Evolutionary conservation across 2,888 invertebrate species (phyloP).

Genomic region (Pollenia labialis): DNA sequence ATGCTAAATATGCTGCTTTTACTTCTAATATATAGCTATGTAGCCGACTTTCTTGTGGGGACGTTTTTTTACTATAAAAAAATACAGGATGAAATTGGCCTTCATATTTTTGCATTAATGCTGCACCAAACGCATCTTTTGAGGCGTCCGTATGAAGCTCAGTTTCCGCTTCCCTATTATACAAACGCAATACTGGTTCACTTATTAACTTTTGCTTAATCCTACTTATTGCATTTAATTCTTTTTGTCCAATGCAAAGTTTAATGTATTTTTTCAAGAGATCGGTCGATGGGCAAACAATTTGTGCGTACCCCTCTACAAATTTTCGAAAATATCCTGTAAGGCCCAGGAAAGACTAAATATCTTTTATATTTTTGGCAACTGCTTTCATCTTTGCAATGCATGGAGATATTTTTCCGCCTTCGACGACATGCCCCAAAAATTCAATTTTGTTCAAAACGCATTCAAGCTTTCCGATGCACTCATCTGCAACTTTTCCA

Average conservation of each 20-base stretch:
- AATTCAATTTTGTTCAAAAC: constrained; percentile 34
- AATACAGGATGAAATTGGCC: constrained; percentile 18
- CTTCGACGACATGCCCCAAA: constrained; percentile 28
- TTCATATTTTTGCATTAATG: constrained; percentile 35
- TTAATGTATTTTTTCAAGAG: constrained; percentile 56
- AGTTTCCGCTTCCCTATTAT: constrained; percentile 57
- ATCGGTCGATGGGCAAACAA: constrained; percentile 79
- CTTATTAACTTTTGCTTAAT: constrained; percentile 58
- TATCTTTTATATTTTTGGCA: constrained; percentile 19
- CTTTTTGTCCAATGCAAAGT: constrained; percentile 57
- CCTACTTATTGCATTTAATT: constrained; percentile 51
- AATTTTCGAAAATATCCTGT: constrained; percentile 67
- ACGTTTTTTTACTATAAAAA: constrained; percentile 57
- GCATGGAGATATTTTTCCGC: constrained; percentile 46
- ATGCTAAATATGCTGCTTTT: too few species aligned
- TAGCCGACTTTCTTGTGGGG: too few species aligned
- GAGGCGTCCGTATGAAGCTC: constrained; percentile 74
- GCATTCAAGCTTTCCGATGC: not conserved
- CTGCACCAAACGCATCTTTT: constrained; percentile 68
- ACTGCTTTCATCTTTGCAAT: constrained; percentile 51
- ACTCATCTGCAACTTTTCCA: constrained; percentile 33
- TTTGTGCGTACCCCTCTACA: constrained; percentile 69
- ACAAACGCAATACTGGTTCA: constrained; percentile 68
- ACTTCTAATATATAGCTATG: too few species aligned
- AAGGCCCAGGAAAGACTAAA: constrained; percentile 64